A percentile compares a stretch with the other conserved stretches of the same genome.
Evolutionary conservation across 2,888 invertebrate genomes (phyloP).

Genomic region (Trissolcus japonicus): DNA sequence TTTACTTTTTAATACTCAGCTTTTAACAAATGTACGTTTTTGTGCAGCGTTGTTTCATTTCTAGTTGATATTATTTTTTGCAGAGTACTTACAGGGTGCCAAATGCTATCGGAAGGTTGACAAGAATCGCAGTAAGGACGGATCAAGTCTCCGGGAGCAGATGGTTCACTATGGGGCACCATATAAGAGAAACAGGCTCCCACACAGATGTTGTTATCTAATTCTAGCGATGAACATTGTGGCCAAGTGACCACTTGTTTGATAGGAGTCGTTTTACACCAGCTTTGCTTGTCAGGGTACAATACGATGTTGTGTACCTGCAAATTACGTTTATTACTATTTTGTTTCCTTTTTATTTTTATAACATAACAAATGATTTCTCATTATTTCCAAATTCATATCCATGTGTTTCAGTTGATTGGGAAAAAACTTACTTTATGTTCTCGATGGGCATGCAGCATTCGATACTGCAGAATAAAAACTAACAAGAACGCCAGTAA

Average conservation of each 20-base stretch:
- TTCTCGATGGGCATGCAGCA: constrained; percentile 71
- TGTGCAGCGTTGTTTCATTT: background rate
- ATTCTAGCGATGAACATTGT: constrained; percentile 81
- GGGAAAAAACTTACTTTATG: constrained; percentile 68
- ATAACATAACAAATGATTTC: background rate
- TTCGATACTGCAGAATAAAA: constrained; percentile 63
- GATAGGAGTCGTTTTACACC: constrained; percentile 83
- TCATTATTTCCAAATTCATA: background rate
- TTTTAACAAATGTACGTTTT: background rate
- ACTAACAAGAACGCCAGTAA: constrained; percentile 61
- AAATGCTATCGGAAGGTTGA: constrained; percentile 81
- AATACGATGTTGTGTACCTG: constrained; percentile 84
- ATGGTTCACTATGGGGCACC: constrained; percentile 82
- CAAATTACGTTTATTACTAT: constrained; percentile 13
- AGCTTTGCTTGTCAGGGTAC: constrained; percentile 83
- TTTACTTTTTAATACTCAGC: background rate
- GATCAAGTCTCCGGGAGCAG: constrained; percentile 81
- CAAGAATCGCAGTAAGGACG: constrained; percentile 84
- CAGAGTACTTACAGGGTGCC: constrained; percentile 79
- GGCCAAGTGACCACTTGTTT: constrained; percentile 83
- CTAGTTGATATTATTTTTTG: background rate
- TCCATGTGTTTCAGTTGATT: background rate
- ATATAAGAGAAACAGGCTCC: constrained; percentile 85
- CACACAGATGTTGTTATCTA: constrained; percentile 84
- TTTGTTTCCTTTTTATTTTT: background rate